A percentile compares a stretch with the other conserved stretches of the same genome.
Evolutionary conservation across 2,113 vertebrate genomes (phyloP).

Genomic region (Aptenodytes patagonicus): DNA sequence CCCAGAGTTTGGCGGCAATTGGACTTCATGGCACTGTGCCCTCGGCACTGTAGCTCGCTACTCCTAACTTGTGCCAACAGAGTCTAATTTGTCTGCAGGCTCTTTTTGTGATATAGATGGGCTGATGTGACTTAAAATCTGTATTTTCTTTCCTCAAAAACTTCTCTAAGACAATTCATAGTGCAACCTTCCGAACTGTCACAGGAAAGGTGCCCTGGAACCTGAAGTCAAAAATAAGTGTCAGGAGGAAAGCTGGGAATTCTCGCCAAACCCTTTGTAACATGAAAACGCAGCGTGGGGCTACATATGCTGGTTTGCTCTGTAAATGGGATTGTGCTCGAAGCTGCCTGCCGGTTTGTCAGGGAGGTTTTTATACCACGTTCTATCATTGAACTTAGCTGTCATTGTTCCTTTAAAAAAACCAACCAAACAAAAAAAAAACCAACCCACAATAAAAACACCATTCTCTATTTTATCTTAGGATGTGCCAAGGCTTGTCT

Average conservation of each 20-base stretch:
- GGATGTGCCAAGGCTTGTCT: not conserved
- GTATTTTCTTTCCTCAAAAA: not conserved
- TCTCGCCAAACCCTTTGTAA: not conserved
- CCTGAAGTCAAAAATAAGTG: not conserved
- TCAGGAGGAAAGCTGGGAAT: not conserved
- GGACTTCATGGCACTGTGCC: not conserved
- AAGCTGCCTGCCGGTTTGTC: not conserved
- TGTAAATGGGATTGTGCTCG: not conserved
- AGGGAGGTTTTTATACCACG: not conserved
- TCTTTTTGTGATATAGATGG: not conserved
- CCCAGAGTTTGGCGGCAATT: not conserved
- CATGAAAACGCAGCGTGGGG: not conserved
- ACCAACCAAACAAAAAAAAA: not conserved
- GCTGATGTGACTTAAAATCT: not conserved
- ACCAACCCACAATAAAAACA: not conserved
- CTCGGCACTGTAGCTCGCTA: not conserved
- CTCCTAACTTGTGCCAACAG: not conserved
- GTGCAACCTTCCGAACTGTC: rapidly evolving
- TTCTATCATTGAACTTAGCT: not conserved
- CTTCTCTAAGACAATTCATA: not conserved
- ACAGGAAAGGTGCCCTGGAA: not conserved
- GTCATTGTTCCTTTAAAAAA: not conserved
- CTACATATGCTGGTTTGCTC: not conserved
- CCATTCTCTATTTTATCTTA: not conserved
- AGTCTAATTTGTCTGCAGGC: not conserved